Conservation (phyloP, 2,797 vertebrate species). For the Microctenopoma lineatum region DNA sequence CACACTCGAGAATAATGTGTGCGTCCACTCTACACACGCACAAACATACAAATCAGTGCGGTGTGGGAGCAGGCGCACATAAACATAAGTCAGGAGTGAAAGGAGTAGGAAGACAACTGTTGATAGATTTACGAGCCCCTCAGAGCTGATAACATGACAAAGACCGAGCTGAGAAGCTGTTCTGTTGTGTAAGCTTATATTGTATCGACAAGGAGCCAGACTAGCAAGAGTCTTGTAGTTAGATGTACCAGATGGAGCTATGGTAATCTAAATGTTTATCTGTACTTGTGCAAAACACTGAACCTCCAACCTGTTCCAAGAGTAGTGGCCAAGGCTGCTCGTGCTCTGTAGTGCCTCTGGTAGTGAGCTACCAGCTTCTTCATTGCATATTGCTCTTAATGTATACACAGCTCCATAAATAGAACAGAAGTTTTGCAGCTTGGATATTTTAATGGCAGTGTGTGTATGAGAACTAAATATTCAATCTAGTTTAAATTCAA, state of each 20-base stretch:
- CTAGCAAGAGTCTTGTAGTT: not conserved
- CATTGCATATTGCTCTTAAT: not conserved
- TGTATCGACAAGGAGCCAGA: not conserved
- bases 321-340: not conserved
- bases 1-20: constrained; percentile 50
- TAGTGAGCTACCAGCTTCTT: not conserved
- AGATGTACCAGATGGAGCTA: not conserved
- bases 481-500: not conserved
- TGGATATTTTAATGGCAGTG: not conserved
- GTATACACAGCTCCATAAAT: not conserved
- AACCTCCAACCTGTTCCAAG: not conserved
- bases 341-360: not conserved
- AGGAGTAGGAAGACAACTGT: constrained; percentile 51
- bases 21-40: constrained; percentile 42
- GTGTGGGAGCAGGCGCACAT: constrained; percentile 63
- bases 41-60: constrained; percentile 50
- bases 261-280: not conserved
- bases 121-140: constrained; percentile 36
- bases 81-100: constrained; percentile 56
- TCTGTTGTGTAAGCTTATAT: not conserved
- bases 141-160: constrained; percentile 31
- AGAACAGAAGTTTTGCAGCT: not conserved
- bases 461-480: not conserved
- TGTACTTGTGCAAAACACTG: not conserved
- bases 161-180: not conserved